These are phyloP conservation scores for Musca domestica DNA, from an alignment of 1,140 invertebrate genomes.

Conservation along the genomic window DNA sequence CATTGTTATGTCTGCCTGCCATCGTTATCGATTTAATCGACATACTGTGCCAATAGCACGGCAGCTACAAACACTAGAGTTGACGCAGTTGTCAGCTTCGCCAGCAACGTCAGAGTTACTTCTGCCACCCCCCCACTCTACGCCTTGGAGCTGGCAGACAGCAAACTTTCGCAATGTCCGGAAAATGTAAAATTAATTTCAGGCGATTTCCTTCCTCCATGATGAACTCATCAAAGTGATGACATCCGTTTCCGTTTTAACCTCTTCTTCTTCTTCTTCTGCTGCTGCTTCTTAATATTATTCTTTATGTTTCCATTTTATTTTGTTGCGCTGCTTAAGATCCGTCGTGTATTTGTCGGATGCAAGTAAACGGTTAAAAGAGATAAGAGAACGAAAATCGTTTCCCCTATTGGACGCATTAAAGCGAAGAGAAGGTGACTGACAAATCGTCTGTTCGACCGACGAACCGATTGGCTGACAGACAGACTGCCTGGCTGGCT, in stretches of 20 bases:
- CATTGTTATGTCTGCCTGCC: no score
- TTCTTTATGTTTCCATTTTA: conserved; percentile 10
- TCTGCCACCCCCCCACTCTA: no score
- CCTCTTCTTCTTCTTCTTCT: conserved; percentile 8
- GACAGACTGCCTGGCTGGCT: no score
- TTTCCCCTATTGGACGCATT: not conserved
- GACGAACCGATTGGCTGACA: no score
- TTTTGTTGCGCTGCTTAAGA: not conserved
- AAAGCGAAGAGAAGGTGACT: not conserved
- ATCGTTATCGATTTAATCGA: no score
- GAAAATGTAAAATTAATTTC: conserved; percentile 28
- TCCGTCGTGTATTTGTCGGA: not conserved
- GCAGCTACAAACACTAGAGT: no score
- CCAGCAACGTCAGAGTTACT: no score
- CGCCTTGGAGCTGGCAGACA: no score
- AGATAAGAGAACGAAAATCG: not conserved
- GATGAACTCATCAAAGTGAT: conserved; percentile 28
- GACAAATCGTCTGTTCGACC: not conserved
- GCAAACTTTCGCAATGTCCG: conserved; percentile 14
- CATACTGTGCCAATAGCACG: no score
- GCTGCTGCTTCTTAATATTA: not conserved
- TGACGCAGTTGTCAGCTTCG: no score
- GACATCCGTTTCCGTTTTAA: conserved; percentile 22
- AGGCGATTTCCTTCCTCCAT: conserved; percentile 24
- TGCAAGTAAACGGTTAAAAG: not conserved